Conservation (phyloP, 1,140 invertebrate genomes). For the Drosophila miranda region DNA sequence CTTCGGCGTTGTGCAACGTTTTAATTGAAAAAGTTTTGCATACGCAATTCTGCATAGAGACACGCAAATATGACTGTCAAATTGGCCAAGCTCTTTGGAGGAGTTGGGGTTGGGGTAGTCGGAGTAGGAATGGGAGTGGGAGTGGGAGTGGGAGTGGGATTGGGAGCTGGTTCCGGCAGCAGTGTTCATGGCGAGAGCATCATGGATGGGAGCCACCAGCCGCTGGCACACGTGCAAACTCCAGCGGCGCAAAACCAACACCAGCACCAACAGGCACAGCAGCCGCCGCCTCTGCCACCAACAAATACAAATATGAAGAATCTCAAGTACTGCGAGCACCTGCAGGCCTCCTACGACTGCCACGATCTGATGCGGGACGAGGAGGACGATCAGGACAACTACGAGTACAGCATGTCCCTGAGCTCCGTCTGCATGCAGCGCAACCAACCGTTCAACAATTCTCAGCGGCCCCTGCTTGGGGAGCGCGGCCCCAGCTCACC, state of each 20-base stretch:
- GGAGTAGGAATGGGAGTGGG: too few species aligned
- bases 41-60: not conserved
- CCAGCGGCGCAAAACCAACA: not conserved
- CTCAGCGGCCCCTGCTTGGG: slow-evolving; percentile 68
- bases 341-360: slow-evolving; percentile 52
- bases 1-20: too few species aligned
- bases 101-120: not conserved
- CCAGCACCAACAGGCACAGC: slow-evolving; percentile 6
- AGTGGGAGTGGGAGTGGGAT: slow-evolving; percentile 12
- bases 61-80: slow-evolving; percentile 70
- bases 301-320: slow-evolving; percentile 60
- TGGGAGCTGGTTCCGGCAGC: not conserved
- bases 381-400: slow-evolving; percentile 54
- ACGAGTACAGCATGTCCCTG: slow-evolving; percentile 68
- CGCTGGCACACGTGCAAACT: not conserved
- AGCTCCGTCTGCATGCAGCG: slow-evolving; percentile 66
- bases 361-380: slow-evolving; percentile 41
- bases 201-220: slow-evolving; percentile 1
- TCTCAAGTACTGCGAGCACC: slow-evolving; percentile 56
- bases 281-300: slow-evolving; percentile 56
- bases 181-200: slow-evolving; percentile 6
- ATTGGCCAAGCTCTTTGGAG: slow-evolving; percentile 71
- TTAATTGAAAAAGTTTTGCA: too few species aligned
- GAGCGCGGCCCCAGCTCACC: slow-evolving; percentile 57
- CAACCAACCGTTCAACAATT: slow-evolving; percentile 73